These are phyloP conservation scores for Montipora capricornis DNA, from an alignment of 64 coral and sea anemone genomes.

Conservation along the genomic window DNA sequence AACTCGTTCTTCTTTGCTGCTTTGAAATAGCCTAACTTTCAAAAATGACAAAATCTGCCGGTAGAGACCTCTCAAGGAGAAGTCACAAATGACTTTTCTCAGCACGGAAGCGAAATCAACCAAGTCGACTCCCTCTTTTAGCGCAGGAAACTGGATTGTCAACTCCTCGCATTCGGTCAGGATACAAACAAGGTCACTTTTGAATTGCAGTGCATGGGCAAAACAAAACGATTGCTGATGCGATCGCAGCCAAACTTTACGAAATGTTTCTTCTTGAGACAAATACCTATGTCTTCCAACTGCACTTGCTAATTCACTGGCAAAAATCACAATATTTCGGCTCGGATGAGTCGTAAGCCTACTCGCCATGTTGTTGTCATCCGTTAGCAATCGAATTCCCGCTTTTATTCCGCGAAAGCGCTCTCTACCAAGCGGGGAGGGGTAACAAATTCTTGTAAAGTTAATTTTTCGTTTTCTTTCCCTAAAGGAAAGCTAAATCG, in stretches of 20 bases:
- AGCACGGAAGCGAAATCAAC: slow-evolving; percentile 15
- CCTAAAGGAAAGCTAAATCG: not conserved
- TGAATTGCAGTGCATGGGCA: slow-evolving; percentile 52
- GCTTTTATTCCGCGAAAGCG: not conserved
- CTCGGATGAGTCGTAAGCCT: not conserved
- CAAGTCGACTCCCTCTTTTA: slow-evolving; percentile 7
- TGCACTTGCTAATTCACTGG: slow-evolving; percentile 94
- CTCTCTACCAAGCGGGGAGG: not conserved
- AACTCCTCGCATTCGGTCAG: slow-evolving; percentile 36
- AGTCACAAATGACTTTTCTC: slow-evolving; percentile 27
- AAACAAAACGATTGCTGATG: slow-evolving; percentile 86
- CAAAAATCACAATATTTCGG: slow-evolving; percentile 73
- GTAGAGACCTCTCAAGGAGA: not conserved
- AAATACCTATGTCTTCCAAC: slow-evolving; percentile 83
- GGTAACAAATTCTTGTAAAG: not conserved
- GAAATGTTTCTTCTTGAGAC: slow-evolving; percentile 73
- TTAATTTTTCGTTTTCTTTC: not conserved
- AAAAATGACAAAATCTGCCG: slow-evolving; percentile 36
- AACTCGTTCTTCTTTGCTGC: slow-evolving; percentile 67
- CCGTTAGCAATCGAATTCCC: not conserved
- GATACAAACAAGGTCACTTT: slow-evolving; percentile 59
- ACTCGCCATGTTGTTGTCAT: slow-evolving; percentile 7
- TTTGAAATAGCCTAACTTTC: slow-evolving; percentile 36
- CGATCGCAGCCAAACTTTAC: slow-evolving; percentile 84
- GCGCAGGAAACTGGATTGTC: not conserved